Base-by-base conservation (phyloP, 2,113 vertebrate species). In the Hydrolagus affinis region DNA sequence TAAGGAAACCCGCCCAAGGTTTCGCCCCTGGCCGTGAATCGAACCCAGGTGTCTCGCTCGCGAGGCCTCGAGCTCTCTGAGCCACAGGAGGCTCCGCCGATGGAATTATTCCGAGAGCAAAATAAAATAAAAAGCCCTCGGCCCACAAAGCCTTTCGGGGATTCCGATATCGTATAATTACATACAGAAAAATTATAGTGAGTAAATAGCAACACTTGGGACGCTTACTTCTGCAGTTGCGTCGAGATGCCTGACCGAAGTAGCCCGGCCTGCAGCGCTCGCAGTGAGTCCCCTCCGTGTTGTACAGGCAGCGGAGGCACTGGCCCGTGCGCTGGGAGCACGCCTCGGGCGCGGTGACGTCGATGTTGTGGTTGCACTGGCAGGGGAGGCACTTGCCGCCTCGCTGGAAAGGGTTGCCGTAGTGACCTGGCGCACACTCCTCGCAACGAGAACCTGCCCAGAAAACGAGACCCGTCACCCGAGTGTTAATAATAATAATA, bases 211-310 rank as follows among this genome's bases (percentile, higher is more conserved):
- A n/a, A n/a, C n/a, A n/a, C n/a, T n/a, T n/a, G n/a, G n/a, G n/a
- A n/a, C n/a, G 69, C 96, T 97, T 87, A 99, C 97, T 96, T 86
- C 94, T 93, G 91, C 98, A 99, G 91, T 94, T 97, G 86, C 95
- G 96, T 11, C 86, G 91, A 0, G 91, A 89, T 68, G 97, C 97
- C 8, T 99, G 95, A 0, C 98, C 98, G 0, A 96, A 95, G 86
- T 95, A 98, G 23, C 97, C 93, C 0, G 92, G 91, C 88, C 92
- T 94, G 90, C 98, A 99, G 88, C 93, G 87, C 0, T 93, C 92
- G 0, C 98, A 99, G 86, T 77, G 90, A 0, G 92, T 89, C 3
- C 98, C 98, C 2, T 98, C 97, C 0, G 96, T 96, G 91, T 98
- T 94, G 90, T 98, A 94, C 73, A 96, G 94, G 88, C 98, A 99